phyloP scores from a whole-genome alignment of 2,113 vertebrate genomes.

The Antechinus flavipes region DNA sequence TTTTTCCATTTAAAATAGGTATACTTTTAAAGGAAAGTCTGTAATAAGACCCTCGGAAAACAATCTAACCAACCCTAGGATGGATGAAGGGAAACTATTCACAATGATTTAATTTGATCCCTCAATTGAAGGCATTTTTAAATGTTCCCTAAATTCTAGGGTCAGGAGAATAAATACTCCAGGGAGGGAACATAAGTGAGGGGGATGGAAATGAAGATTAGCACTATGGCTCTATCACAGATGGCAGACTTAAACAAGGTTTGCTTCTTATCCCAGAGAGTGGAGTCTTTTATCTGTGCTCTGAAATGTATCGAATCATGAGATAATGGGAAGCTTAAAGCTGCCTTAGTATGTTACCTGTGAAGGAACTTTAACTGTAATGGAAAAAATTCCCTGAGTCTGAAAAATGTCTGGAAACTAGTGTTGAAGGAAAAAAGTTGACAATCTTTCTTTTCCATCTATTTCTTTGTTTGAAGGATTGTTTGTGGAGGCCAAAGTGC shows the following conservation, averaged over 20 bases:
- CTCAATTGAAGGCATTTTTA: not conserved
- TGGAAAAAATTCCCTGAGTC: not conserved
- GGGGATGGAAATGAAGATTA: not conserved
- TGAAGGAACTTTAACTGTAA: conserved; percentile 19
- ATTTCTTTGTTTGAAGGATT: conserved; percentile 81
- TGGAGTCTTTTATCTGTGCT: conserved; percentile 11
- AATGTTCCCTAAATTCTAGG: not conserved
- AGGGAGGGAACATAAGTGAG: not conserved
- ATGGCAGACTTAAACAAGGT: not conserved
- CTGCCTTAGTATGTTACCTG: not conserved
- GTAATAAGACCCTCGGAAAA: not conserved
- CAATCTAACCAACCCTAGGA: not conserved
- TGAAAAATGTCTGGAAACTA: conserved; percentile 24
- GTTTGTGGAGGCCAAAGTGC: conserved; percentile 87
- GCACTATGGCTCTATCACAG: not conserved
- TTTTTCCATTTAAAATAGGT: not conserved
- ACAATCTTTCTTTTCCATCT: not conserved
- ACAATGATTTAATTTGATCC: not conserved
- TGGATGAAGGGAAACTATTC: not conserved
- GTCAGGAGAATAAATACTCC: not conserved
- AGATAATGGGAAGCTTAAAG: not conserved
- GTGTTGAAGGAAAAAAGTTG: not conserved
- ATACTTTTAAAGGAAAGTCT: not conserved
- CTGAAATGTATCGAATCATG: conserved; percentile 17
- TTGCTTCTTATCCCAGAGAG: not conserved